Evolutionary conservation across 2,888 invertebrate genomes (phyloP), one percentile per base, ranked within the genome.

Genomic region (Drosophila greeni): DNA sequence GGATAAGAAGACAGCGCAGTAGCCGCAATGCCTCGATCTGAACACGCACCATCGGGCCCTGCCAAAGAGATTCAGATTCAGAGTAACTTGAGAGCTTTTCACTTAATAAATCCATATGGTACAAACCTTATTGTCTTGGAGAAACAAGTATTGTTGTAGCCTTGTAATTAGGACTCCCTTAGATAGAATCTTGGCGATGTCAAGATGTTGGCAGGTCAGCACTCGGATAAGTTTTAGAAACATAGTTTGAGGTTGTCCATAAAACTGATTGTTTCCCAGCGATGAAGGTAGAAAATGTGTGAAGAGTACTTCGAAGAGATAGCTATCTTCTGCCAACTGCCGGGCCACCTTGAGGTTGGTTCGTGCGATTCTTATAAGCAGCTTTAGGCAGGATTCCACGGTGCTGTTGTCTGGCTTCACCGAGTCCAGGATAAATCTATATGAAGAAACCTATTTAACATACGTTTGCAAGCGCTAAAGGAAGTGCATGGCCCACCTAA

Each of bases 201-300:
- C 79, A 37, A 86, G 61, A 47, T 86, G 85, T 80, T 94, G 92
- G 36, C 92, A 90, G 29, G 93, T 91, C 31, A 97, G 86, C 53
- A 95, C 90, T 76, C 96, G 91, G 34, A 95, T 88, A 5, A 97
- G 89, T 86, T 94, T 95, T 18, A 97, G 85, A 9, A 94, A 94
- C 52, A 92, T 90, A 54, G 92, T 86, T 66, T 95, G 89, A 4
- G 96, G 95, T 72, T 91, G 91, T 6, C 92, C 92, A 86, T 95
- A 53, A 89, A 90, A 84, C 60, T 60, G 45, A 12, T 12, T 31
- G 86, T 5, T 36, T 5, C 29, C 47, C 3, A 16, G 16, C 9
- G 34, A 16, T 6, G 26, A 6, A 3, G 88, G 86, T 49, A 89
- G 43, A 87, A 94, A 95, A 81, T 92, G 87, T 14, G 85, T 86